Conservation (phyloP, 1,140 invertebrate species). For the Paramacrobiotus metropolitanus region DNA sequence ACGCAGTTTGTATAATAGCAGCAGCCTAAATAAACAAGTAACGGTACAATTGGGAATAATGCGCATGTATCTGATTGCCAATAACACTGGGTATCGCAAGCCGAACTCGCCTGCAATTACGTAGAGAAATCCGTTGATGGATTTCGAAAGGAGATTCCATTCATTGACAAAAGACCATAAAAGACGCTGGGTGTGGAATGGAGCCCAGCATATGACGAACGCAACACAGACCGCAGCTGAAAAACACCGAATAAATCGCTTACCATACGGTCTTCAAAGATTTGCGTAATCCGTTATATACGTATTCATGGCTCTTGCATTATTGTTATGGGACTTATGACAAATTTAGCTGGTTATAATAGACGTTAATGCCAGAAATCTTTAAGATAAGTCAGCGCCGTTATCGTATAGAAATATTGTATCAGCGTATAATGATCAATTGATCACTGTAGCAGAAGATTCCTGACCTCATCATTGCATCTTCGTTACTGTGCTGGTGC, state of each 20-base stretch:
- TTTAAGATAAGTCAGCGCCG: no score
- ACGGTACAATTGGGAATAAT: not conserved
- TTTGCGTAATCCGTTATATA: no score
- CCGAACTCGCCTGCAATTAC: not conserved
- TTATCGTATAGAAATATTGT: no score
- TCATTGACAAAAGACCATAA: conserved; percentile 22
- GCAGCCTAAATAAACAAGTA: not conserved
- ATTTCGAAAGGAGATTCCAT: not conserved
- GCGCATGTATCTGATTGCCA: not conserved
- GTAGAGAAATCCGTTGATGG: not conserved
- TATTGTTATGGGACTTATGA: no score
- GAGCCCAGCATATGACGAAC: conserved; percentile 79
- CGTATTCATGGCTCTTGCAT: no score
- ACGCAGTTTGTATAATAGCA: not conserved
- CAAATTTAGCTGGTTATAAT: no score
- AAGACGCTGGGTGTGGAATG: conserved; percentile 65
- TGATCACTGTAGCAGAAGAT: no score
- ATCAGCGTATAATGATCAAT: no score
- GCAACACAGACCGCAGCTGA: conserved; percentile 50
- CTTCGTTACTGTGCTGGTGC: no score
- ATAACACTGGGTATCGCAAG: not conserved
- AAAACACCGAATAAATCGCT: conserved; percentile 10
- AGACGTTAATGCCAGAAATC: no score
- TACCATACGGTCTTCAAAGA: no score
- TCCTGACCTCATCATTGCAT: no score